phyloP scores from a whole-genome alignment of 2,797 vertebrate genomes.

The Manis crassicaudata region DNA sequence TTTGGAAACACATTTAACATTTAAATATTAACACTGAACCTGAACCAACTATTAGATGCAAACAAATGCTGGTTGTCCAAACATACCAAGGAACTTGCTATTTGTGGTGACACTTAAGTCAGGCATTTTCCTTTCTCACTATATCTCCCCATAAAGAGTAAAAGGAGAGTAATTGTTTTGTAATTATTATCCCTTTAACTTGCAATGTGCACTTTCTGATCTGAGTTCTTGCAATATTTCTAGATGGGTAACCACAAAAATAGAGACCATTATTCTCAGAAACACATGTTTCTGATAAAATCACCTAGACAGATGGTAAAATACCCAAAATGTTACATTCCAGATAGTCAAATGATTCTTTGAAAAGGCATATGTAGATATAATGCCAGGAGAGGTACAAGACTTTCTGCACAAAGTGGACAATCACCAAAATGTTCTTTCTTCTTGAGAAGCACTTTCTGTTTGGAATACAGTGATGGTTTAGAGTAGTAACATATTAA shows the following conservation, averaged over 20 bases:
- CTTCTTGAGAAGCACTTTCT: slow-evolving; percentile 73
- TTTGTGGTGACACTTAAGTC: neutral
- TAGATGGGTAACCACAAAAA: neutral
- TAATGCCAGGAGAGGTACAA: slow-evolving; percentile 69
- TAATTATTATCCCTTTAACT: neutral
- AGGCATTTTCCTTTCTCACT: neutral
- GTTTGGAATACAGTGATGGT: slow-evolving; percentile 67
- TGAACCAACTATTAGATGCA: neutral
- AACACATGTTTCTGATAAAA: slow-evolving; percentile 32
- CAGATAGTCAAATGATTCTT: slow-evolving; percentile 2
- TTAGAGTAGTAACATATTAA: slow-evolving; percentile 60
- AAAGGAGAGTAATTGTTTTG: neutral
- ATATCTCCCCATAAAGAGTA: neutral
- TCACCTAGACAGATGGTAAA: neutral
- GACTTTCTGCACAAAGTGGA: slow-evolving; percentile 8
- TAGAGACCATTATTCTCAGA: neutral
- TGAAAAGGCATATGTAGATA: slow-evolving; percentile 63
- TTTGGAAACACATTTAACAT: neutral
- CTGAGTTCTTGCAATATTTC: slow-evolving; percentile 42
- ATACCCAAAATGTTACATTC: neutral
- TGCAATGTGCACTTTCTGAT: neutral
- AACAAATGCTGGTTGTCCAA: neutral
- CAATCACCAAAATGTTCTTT: slow-evolving; percentile 65
- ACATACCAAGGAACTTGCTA: neutral
- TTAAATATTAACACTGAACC: neutral